Evolutionary conservation across 2,888 invertebrate species (phyloP).

Genomic region (Caenorhabditis zanzibari): DNA sequence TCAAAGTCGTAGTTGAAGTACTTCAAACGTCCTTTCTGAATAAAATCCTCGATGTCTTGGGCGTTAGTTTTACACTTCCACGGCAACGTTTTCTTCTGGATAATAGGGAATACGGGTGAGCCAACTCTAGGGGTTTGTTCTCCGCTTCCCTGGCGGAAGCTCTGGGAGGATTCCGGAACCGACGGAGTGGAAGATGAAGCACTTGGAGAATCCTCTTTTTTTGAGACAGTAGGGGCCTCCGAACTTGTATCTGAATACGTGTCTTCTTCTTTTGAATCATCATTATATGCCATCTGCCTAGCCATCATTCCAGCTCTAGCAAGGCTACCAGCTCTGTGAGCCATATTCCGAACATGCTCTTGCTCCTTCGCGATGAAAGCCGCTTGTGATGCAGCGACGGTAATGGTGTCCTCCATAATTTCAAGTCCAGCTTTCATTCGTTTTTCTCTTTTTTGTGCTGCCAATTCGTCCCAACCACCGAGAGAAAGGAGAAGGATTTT

Average conservation of each 20-base stretch:
- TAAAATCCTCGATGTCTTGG: conserved; percentile 78
- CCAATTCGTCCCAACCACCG: conserved; percentile 92
- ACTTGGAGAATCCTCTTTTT: conserved; percentile 36
- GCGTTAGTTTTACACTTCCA: conserved; percentile 78
- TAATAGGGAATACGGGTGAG: conserved; percentile 67
- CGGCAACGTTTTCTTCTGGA: conserved; percentile 68
- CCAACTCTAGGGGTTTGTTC: conserved; percentile 77
- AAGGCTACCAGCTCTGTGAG: conserved; percentile 52
- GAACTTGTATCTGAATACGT: conserved; percentile 51
- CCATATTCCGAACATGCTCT: conserved; percentile 55
- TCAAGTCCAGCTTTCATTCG: conserved; percentile 85
- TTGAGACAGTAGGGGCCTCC: conserved; percentile 30
- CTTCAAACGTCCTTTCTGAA: conserved; percentile 86
- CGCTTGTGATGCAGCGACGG: conserved; percentile 89
- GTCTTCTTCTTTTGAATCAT: conserved; percentile 67
- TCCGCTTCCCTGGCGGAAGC: conserved; percentile 67
- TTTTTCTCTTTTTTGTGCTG: conserved; percentile 86
- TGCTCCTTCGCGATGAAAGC: conserved; percentile 65
- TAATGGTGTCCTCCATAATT: conserved; percentile 93
- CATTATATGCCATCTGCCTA: conserved; percentile 71
- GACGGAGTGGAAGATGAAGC: conserved; percentile 31
- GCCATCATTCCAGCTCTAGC: conserved; percentile 68
- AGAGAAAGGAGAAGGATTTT: conserved; percentile 92
- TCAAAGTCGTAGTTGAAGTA: conserved; percentile 94
- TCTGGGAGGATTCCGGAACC: conserved; percentile 24